Conservation (phyloP, 2,888 invertebrate genomes). For the Candidula unifasciata region DNA sequence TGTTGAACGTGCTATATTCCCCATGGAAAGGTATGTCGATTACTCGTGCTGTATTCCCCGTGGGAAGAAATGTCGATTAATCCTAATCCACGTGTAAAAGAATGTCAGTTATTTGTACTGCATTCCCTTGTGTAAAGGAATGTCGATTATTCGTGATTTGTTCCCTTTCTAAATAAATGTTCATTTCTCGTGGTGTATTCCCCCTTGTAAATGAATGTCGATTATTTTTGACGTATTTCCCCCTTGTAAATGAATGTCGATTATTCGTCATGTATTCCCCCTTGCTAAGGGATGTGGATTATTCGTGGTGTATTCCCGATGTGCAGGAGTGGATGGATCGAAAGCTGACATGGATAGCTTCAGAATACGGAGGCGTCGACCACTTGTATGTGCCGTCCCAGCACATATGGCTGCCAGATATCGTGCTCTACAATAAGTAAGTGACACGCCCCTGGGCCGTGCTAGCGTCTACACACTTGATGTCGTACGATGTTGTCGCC, state of each 20-base stretch:
- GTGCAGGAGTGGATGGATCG: slow-evolving; percentile 83
- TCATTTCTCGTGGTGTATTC: no score
- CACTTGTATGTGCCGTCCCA: slow-evolving; percentile 97
- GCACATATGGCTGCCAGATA: slow-evolving; percentile 78
- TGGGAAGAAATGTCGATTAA: slow-evolving; percentile 73
- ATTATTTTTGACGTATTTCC: no score
- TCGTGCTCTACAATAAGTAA: slow-evolving; percentile 78
- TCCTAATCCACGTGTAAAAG: no score
- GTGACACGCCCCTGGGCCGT: slow-evolving; percentile 47
- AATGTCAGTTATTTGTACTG: no score
- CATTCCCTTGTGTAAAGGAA: no score
- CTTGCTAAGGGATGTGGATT: background rate
- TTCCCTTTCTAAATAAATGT: no score
- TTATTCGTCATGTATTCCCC: background rate
- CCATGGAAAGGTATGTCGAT: no score
- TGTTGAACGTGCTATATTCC: no score
- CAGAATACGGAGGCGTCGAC: slow-evolving; percentile 94
- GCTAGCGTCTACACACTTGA: background rate
- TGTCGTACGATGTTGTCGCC: no score
- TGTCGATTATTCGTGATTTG: no score
- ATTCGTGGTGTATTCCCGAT: slow-evolving; percentile 10
- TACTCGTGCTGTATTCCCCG: background rate
- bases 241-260: no score
- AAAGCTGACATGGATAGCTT: slow-evolving; percentile 96
- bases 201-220: no score